phyloP scores from a whole-genome alignment of 64 coral and sea anemone genomes.

The Montipora sp. region DNA sequence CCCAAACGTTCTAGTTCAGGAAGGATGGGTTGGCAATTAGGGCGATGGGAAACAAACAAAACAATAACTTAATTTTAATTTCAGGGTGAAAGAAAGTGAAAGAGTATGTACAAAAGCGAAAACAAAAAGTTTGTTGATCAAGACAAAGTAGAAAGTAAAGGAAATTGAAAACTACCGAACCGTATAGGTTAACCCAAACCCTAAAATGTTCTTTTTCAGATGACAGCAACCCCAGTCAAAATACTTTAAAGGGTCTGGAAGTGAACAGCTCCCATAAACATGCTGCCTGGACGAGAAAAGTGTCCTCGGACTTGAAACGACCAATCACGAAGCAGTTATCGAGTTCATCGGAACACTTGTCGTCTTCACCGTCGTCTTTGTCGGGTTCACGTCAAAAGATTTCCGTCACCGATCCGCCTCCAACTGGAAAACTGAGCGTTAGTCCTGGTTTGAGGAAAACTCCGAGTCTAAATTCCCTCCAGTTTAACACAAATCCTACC shows the following conservation, averaged over 20 bases:
- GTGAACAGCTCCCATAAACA: not conserved
- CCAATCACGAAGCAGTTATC: conserved; percentile 23
- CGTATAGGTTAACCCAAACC: not conserved
- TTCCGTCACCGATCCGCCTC: conserved; percentile 41
- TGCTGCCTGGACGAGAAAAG: conserved; percentile 19
- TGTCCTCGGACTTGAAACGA: not conserved
- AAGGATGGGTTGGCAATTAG: too few relatives aligned
- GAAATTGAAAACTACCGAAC: too few relatives aligned
- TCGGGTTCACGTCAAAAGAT: conserved; percentile 30
- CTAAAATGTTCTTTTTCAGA: not conserved
- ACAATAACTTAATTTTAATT: too few relatives aligned
- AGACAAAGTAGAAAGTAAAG: too few relatives aligned
- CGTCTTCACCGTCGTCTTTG: conserved; percentile 4
- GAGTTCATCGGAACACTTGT: conserved; percentile 17
- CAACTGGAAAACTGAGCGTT: not conserved
- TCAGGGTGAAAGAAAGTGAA: too few relatives aligned
- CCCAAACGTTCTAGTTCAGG: too few relatives aligned
- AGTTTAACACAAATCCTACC: not conserved
- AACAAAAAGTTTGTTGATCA: too few relatives aligned
- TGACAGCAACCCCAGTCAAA: not conserved
- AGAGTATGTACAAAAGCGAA: too few relatives aligned
- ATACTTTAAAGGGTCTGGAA: not conserved
- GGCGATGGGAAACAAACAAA: too few relatives aligned
- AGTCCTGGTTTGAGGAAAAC: not conserved
- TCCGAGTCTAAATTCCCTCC: not conserved